These are phyloP conservation scores for Neosilurus hyrtlii DNA, from an alignment of 2,797 vertebrate genomes.

Conservation along the genomic window DNA sequence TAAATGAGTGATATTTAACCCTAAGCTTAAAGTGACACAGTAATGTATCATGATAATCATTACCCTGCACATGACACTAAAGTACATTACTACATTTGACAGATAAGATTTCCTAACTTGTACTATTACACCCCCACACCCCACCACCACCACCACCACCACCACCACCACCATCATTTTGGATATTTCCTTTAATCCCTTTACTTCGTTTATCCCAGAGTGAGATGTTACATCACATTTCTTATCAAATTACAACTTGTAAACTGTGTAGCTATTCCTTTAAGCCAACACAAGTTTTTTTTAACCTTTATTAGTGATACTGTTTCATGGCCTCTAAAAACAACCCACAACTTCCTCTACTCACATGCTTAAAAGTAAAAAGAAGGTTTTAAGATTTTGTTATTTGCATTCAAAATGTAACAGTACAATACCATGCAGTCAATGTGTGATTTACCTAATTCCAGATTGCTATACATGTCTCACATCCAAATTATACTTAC, in stretches of 20 bases:
- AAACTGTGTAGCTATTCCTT: background rate
- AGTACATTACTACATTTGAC: background rate
- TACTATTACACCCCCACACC: too few species aligned
- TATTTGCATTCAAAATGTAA: background rate
- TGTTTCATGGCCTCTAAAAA: background rate
- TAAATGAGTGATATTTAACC: background rate
- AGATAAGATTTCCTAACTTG: background rate
- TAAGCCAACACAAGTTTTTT: too few species aligned
- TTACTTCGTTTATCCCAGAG: background rate
- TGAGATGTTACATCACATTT: background rate
- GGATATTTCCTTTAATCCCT: background rate
- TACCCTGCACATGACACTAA: too few species aligned
- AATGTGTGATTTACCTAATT: background rate
- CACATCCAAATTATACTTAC: background rate
- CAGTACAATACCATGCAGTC: background rate
- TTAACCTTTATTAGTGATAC: background rate
- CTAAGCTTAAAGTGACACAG: background rate
- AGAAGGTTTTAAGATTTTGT: background rate
- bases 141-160: too few species aligned
- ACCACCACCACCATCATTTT: background rate
- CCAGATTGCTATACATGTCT: background rate
- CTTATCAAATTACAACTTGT: background rate
- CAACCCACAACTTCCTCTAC: background rate
- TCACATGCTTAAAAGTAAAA: too few species aligned
- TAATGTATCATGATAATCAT: background rate